Evolutionary conservation across 2,888 invertebrate species (phyloP), one percentile per base, ranked within the genome.

Genomic region (Ischnus inquisitorius): DNA sequence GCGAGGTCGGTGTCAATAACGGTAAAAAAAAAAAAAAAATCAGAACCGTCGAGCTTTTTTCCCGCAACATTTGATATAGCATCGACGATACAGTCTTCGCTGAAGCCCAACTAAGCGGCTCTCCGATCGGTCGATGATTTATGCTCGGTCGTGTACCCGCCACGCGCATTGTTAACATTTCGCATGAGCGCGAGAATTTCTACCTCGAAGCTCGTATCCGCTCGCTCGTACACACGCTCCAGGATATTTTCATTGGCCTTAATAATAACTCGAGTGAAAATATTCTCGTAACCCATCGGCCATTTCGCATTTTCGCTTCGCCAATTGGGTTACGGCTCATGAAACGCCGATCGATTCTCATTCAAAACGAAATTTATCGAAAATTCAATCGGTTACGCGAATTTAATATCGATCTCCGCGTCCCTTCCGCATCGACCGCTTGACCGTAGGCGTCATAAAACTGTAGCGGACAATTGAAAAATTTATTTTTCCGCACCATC

Each of bases 71-170:
- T 75, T 79, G 72, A 68, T 72, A 64, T 54, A 54, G 28, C 72
- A 54, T 28, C 72, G 65, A 65, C 76, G 79, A 83, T 83, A 75
- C 84, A 82, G 82, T 80, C 54, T 25, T 51, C 65, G 60, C 75
- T 78, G 71, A 71, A 57, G n/a, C 79, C 19, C 39, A n/a, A 57
- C 72, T 69, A 69, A 76, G 77, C 78, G 60, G 60, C 39, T 72
- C 39, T 72, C 57, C 54, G 1, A 80, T 78, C 67, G 48, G 16
- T 2, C 64, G 76, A 85, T 85, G 82, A 85, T 82, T 83, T 83
- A 85, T 83, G 72, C 6, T 43, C 64, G 43, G 51, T 69, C 60
- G 64, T 46, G 54, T 78, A 79, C 22, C 68, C 68, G 10, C 46
- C n/a, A n/a, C 48, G 48, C 48, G 34, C 12, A 62, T 19, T 28